Evolutionary conservation across 2,888 invertebrate species (phyloP).

Genomic region (Petrophora chlorosata): DNA sequence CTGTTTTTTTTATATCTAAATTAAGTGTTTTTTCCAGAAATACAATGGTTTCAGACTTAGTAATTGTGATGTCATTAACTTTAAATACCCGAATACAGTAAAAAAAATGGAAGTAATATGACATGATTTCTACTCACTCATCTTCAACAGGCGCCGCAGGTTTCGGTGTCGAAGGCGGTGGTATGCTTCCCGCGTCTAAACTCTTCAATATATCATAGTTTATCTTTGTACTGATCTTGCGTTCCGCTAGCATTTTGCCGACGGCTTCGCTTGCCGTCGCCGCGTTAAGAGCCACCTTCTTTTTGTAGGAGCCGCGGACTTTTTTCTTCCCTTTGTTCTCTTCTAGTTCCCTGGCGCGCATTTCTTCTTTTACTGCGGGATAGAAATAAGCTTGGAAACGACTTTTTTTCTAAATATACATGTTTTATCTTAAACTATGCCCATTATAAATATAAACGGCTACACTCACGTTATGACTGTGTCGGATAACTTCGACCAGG

Average conservation of each 20-base stretch:
- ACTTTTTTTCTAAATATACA: too few species aligned
- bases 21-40: too few species aligned
- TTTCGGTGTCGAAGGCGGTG: constrained; percentile 41
- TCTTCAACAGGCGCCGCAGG: constrained; percentile 28
- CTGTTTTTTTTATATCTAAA: too few species aligned
- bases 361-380: constrained; percentile 90
- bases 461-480: too few species aligned
- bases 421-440: too few species aligned
- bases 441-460: too few species aligned
- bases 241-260: constrained; percentile 97
- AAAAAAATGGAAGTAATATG: too few species aligned
- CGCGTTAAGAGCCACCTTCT: constrained; percentile 85
- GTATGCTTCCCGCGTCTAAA: constrained; percentile 81
- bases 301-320: constrained; percentile 86
- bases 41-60: too few species aligned
- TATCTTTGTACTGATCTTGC: constrained; percentile 97
- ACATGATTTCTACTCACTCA: constrained; percentile 43
- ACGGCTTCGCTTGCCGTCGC: constrained; percentile 95
- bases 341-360: constrained; percentile 90
- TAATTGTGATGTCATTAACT: background rate
- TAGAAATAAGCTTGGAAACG: constrained; percentile 7
- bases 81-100: background rate
- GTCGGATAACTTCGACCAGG: too few species aligned
- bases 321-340: constrained; percentile 94
- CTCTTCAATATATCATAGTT: constrained; percentile 98